Evolutionary conservation across 2,888 invertebrate genomes (phyloP).

Genomic region (Trilocha varians): DNA sequence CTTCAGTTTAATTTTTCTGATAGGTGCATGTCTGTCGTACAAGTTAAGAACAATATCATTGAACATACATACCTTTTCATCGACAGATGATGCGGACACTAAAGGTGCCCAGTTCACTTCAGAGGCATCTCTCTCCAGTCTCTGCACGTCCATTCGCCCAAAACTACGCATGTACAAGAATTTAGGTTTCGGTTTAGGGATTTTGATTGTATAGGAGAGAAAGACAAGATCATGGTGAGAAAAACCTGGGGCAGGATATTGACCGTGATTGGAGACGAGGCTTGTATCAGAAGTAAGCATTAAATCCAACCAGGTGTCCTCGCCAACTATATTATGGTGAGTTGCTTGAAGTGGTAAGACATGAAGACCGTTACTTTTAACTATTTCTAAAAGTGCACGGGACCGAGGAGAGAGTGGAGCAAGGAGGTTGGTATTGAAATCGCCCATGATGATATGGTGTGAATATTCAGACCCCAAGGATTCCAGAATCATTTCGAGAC

Average conservation of each 20-base stretch:
- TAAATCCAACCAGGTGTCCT: too few relatives aligned
- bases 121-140: too few relatives aligned
- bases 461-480: conserved; percentile 5
- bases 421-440: too few relatives aligned
- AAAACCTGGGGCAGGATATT: background rate
- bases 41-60: background rate
- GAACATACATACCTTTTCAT: conserved; percentile 1
- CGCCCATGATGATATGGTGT: too few relatives aligned
- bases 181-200: too few relatives aligned
- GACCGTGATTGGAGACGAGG: background rate
- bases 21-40: conserved; percentile 2
- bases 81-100: too few relatives aligned
- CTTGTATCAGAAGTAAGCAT: background rate
- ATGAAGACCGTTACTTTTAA: background rate
- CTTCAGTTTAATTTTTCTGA: conserved; percentile 4
- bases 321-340: background rate
- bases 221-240: too few relatives aligned
- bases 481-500: conserved; percentile 6
- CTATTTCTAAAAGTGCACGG: background rate
- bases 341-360: background rate
- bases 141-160: too few relatives aligned
- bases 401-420: background rate
- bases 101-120: too few relatives aligned
- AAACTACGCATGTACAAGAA: too few relatives aligned
- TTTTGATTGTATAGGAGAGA: too few relatives aligned